These are phyloP conservation scores for Zaprionus vittiger DNA, from an alignment of 1,140 invertebrate genomes.

Conservation along the genomic window DNA sequence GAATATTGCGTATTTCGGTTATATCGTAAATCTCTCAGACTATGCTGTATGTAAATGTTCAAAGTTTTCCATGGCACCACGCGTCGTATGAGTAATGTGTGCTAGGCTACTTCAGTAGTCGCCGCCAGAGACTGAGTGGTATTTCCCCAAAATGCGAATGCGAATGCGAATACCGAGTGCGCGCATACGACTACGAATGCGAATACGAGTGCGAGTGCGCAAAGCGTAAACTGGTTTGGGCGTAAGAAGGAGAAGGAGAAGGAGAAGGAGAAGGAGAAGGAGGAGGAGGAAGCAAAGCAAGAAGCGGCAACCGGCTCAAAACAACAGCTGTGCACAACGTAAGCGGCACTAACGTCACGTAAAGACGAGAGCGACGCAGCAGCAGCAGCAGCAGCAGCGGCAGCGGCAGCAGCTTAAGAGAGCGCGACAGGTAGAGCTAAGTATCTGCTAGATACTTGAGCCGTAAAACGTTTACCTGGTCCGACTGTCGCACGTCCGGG, in stretches of 20 bases:
- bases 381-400: neutral
- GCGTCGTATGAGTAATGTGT: conserved; percentile 61
- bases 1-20: conserved; percentile 39
- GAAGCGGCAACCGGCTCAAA: conserved; percentile 35
- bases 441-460: conserved; percentile 42
- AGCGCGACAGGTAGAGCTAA: conserved; percentile 32
- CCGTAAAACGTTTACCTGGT: conserved; percentile 67
- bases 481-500: conserved; percentile 55
- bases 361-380: conserved; percentile 6
- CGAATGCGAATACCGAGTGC: conserved; percentile 28
- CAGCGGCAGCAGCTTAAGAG: conserved; percentile 2
- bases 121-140: conserved; percentile 24
- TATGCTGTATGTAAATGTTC: conserved; percentile 30
- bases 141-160: conserved; percentile 49
- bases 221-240: neutral
- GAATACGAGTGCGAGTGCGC: neutral
- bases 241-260: neutral
- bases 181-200: conserved; percentile 5
- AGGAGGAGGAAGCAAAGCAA: neutral
- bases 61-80: conserved; percentile 58
- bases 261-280: neutral
- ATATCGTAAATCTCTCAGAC: conserved; percentile 15
- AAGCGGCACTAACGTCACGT: conserved; percentile 10
- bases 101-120: conserved; percentile 17
- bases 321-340: conserved; percentile 20